phyloP scores from a whole-genome alignment of 2,113 vertebrate genomes.

The Campylorhamphus procurvoides region DNA sequence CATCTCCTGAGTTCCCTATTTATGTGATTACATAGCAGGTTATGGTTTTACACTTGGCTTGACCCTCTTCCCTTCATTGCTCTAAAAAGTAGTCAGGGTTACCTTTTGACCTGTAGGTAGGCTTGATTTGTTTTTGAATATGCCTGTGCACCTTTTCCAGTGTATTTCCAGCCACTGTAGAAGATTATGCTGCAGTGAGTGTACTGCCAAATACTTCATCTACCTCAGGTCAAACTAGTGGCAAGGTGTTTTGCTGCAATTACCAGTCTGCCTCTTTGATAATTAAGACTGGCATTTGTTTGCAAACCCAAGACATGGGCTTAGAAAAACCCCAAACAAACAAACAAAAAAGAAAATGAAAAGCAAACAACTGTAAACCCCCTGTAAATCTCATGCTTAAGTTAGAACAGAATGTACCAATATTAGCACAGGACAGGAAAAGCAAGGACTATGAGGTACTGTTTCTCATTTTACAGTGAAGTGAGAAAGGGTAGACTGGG shows the following conservation, averaged over 20 bases:
- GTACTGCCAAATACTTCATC: not conserved
- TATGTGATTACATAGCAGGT: not conserved
- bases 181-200: not conserved
- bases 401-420: not conserved
- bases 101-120: not conserved
- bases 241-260: not conserved
- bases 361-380: not conserved
- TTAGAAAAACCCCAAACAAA: not conserved
- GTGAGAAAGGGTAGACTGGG: not conserved
- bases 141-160: not conserved
- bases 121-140: not conserved
- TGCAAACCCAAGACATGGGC: not conserved
- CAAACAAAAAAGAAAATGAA: not conserved
- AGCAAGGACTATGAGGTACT: not conserved
- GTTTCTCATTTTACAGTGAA: not conserved
- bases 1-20: not conserved
- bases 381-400: not conserved
- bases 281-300: not conserved
- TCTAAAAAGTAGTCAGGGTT: not conserved
- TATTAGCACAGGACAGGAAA: not conserved
- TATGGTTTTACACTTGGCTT: not conserved
- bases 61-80: rapidly evolving
- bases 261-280: not conserved
- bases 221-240: not conserved
- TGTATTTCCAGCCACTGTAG: not conserved